Conservation (phyloP, 2,888 invertebrate species). For the Phragmatobia fuliginosa region DNA sequence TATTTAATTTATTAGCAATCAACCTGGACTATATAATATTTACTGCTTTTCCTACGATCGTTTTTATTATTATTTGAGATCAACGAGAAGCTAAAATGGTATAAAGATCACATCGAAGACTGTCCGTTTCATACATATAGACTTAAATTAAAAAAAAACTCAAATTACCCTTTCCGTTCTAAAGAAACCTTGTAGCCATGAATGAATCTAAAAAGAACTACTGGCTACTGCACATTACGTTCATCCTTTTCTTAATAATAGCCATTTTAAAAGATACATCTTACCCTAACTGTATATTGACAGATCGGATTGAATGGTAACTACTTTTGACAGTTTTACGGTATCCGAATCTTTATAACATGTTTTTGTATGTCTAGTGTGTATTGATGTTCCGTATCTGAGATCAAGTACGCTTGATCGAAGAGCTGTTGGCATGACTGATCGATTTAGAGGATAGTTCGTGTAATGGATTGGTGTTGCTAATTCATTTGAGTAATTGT, state of each 20-base stretch:
- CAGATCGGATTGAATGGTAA: slow-evolving; percentile 36
- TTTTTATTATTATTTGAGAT: neutral
- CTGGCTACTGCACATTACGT: slow-evolving; percentile 37
- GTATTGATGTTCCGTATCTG: slow-evolving; percentile 48
- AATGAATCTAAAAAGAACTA: slow-evolving; percentile 26
- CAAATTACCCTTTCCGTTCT: slow-evolving; percentile 18
- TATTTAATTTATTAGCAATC: too few species aligned
- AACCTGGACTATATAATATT: too few species aligned
- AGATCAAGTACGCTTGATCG: slow-evolving; percentile 56
- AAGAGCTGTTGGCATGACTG: slow-evolving; percentile 51
- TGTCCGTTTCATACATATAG: neutral
- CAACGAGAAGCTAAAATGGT: slow-evolving; percentile 4
- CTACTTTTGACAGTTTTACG: slow-evolving; percentile 54
- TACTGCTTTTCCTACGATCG: too few species aligned
- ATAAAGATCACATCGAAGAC: neutral
- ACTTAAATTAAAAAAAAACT: slow-evolving; percentile 7
- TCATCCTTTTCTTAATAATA: slow-evolving; percentile 27
- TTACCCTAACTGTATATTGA: slow-evolving; percentile 44
- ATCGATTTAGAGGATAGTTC: slow-evolving; percentile 42
- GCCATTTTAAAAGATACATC: slow-evolving; percentile 34
- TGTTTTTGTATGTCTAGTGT: slow-evolving; percentile 34
- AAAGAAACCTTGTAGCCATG: slow-evolving; percentile 5
- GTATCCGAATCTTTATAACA: slow-evolving; percentile 45
- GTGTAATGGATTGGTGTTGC: slow-evolving; percentile 46
- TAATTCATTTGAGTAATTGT: slow-evolving; percentile 51